A percentile compares a stretch with the other conserved stretches of the same genome.
These are phyloP conservation scores for Bombycilla garrulus DNA, from an alignment of 2,113 vertebrate genomes.

Conservation along the genomic window DNA sequence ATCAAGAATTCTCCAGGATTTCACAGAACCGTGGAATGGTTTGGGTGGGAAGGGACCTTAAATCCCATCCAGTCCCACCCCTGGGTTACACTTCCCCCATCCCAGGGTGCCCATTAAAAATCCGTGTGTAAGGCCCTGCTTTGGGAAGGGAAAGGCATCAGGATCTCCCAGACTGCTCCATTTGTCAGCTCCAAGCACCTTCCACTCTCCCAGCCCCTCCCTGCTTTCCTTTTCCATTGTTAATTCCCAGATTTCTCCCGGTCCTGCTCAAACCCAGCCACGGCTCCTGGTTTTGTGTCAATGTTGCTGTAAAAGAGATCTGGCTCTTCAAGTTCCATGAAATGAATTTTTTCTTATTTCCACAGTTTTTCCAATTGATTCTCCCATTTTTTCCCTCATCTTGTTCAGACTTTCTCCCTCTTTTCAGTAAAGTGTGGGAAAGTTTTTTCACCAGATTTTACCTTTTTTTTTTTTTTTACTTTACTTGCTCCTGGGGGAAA, in stretches of 20 bases:
- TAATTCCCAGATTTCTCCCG: neutral
- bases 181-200: neutral
- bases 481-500: neutral
- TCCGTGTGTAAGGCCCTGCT: neutral
- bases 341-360: neutral
- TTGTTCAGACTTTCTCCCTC: neutral
- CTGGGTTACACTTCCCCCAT: too few relatives aligned
- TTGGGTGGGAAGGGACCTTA: neutral
- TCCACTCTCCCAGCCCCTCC: neutral
- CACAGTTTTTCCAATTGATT: neutral
- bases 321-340: neutral
- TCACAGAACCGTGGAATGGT: neutral
- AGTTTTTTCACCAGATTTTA: accelerated
- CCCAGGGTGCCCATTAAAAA: neutral
- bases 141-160: neutral
- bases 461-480: neutral
- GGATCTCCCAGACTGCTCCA: accelerated
- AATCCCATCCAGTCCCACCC: accelerated
- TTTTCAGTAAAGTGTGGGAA: neutral
- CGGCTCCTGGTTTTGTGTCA: neutral
- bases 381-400: neutral
- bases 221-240: neutral
- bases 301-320: neutral
- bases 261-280: neutral
- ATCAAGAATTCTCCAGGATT: neutral